phyloP scores from a whole-genome alignment of 2,113 vertebrate genomes.

The Tachysurus vachellii region DNA sequence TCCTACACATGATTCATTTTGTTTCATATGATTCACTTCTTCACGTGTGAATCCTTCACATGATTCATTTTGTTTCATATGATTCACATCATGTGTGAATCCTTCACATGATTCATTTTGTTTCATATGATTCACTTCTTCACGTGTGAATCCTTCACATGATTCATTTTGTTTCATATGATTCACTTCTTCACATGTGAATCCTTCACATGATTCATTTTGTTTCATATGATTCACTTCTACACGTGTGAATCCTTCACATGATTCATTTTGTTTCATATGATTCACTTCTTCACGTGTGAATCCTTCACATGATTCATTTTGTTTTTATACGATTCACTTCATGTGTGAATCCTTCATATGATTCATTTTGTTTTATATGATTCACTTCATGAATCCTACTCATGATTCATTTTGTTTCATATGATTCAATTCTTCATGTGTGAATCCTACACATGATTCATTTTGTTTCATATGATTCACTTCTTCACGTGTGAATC shows the following conservation, averaged over 20 bases:
- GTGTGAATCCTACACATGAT: background rate
- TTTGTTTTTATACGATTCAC: background rate
- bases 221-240: background rate
- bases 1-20: background rate
- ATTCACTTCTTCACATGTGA: background rate
- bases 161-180: background rate
- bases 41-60: too few relatives aligned
- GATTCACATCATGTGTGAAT: too few relatives aligned
- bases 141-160: background rate
- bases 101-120: background rate
- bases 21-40: too few relatives aligned
- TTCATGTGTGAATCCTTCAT: background rate
- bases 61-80: too few relatives aligned
- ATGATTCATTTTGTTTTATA: background rate
- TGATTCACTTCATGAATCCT: background rate
- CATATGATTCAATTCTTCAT: background rate
- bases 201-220: background rate
- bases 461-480: background rate
- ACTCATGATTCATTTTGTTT: background rate
- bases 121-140: too few relatives aligned
- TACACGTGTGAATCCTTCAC: background rate
- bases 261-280: background rate
- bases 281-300: background rate
- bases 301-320: background rate
- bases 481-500: too few relatives aligned